Conservation (phyloP, 2,888 invertebrate genomes). For the Hoplodrina ambigua region DNA sequence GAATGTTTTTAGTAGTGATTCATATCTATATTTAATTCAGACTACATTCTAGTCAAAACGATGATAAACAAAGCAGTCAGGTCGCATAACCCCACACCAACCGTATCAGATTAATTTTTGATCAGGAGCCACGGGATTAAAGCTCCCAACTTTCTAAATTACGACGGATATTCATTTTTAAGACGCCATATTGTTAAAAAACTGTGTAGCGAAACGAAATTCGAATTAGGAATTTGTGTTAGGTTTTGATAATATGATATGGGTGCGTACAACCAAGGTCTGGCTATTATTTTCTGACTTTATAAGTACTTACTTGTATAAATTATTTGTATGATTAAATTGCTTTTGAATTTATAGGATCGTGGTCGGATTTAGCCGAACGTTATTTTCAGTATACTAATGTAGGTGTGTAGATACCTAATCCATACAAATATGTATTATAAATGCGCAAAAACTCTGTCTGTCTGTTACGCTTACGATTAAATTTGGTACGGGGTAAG, state of each 20-base stretch:
- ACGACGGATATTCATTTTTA: constrained; percentile 69
- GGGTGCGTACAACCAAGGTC: background rate
- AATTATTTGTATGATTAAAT: background rate
- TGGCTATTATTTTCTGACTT: background rate
- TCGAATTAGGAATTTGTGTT: constrained; percentile 19
- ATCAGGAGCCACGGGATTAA: constrained; percentile 69
- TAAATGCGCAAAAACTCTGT: too few species aligned
- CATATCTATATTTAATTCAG: background rate
- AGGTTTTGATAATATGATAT: background rate
- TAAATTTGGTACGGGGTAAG: too few species aligned
- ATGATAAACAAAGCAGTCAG: constrained; percentile 18
- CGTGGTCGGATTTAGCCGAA: background rate
- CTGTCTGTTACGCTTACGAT: too few species aligned
- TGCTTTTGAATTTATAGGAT: background rate
- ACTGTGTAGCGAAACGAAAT: constrained; percentile 30
- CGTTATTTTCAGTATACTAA: background rate
- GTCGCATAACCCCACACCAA: constrained; percentile 25
- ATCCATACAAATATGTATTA: too few species aligned
- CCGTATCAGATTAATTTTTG: constrained; percentile 70
- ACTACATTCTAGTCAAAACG: constrained; percentile 20
- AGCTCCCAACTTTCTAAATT: constrained; percentile 71
- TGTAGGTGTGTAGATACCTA: background rate
- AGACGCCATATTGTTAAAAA: constrained; percentile 51
- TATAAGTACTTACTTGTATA: too few species aligned
- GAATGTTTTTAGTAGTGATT: constrained; percentile 1